Percentiles rank a stretch among this genome's conserved stretches.
Conservation (phyloP, 2,797 vertebrate genomes). For the Sphenodon punctatus region DNA sequence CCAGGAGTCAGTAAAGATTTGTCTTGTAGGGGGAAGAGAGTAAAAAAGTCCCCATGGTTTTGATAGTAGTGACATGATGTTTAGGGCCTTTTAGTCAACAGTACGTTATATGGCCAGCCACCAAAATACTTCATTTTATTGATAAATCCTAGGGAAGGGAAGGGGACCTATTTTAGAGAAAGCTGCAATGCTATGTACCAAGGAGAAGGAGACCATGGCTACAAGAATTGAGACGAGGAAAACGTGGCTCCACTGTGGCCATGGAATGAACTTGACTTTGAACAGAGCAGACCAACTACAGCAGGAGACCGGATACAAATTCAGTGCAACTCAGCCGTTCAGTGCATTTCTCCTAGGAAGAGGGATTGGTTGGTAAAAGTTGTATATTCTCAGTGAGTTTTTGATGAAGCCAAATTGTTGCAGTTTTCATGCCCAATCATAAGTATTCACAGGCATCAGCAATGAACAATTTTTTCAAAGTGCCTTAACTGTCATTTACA, state of each 20-base stretch:
- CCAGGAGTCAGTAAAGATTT: no score
- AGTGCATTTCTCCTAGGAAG: background rate
- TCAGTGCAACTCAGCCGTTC: background rate
- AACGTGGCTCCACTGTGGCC: background rate
- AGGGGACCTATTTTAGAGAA: background rate
- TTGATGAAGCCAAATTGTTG: background rate
- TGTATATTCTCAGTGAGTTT: background rate
- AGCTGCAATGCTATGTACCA: background rate
- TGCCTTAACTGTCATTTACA: no score
- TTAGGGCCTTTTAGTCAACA: no score
- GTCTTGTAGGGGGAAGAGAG: no score
- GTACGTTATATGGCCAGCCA: no score
- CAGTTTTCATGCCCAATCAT: background rate
- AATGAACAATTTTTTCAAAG: no score
- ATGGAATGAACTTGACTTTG: background rate
- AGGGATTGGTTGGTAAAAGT: background rate
- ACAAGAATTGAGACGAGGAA: background rate
- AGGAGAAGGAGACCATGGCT: background rate
- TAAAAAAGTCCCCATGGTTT: no score
- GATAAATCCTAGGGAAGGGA: no score
- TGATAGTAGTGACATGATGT: no score
- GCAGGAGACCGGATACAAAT: background rate
- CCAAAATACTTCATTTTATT: no score
- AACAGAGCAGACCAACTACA: background rate
- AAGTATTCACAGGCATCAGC: background rate